Conservation (phyloP, 2,113 vertebrate species). For the Mystacornis crossleyi region DNA sequence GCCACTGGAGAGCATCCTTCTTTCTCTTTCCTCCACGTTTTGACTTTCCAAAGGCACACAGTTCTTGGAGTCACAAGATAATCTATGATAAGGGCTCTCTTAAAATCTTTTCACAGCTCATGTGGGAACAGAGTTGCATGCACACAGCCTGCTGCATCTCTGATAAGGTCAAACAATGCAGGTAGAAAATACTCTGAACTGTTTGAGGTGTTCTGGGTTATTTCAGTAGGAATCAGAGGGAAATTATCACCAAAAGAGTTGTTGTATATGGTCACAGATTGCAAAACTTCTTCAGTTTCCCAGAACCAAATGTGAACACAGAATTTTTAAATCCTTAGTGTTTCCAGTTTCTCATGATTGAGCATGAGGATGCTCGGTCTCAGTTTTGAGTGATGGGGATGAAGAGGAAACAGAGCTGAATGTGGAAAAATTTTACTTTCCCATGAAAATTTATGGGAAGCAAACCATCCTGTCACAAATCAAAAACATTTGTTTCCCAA, state of each 20-base stretch:
- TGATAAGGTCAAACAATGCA: background rate
- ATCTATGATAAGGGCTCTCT: background rate
- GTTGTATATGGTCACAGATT: background rate
- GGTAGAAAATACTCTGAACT: background rate
- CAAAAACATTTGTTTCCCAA: background rate
- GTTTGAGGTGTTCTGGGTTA: background rate
- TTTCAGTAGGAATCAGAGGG: background rate
- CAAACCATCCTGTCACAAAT: background rate
- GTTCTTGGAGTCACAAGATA: background rate
- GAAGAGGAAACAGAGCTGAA: background rate
- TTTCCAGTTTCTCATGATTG: background rate
- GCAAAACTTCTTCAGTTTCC: background rate
- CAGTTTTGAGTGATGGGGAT: background rate
- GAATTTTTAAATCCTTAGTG: background rate
- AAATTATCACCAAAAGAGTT: background rate
- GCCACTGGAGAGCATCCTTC: background rate
- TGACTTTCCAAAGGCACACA: background rate
- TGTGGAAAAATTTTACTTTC: background rate
- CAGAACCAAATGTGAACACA: background rate
- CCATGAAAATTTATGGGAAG: background rate
- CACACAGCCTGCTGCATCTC: background rate
- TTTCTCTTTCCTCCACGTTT: background rate
- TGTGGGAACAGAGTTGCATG: background rate
- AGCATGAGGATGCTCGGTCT: background rate
- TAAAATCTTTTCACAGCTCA: background rate